These are phyloP conservation scores for Trinorchestia longiramus DNA, from an alignment of 1,140 invertebrate species.

Conservation along the genomic window DNA sequence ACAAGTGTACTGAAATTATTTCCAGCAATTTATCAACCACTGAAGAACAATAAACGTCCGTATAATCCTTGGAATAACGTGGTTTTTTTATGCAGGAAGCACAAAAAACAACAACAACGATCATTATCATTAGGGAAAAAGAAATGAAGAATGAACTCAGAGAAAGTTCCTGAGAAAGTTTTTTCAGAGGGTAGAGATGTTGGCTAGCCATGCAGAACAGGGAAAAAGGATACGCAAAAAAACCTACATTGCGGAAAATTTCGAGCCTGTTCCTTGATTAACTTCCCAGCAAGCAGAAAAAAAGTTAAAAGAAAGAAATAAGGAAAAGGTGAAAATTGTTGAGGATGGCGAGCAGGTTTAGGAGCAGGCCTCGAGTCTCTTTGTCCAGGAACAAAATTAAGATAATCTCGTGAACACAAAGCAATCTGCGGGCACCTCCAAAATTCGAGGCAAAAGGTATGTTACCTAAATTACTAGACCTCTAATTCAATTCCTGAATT, in stretches of 20 bases:
- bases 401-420: not conserved
- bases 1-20: too few species aligned
- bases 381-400: not conserved
- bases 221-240: not conserved
- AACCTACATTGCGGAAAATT: not conserved
- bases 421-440: not conserved
- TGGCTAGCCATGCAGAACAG: not conserved
- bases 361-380: not conserved
- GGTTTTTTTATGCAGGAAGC: not conserved
- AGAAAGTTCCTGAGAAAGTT: not conserved
- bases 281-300: not conserved
- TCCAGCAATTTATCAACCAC: too few species aligned
- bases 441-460: not conserved
- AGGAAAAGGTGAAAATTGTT: not conserved
- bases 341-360: not conserved
- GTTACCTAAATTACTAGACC: not conserved
- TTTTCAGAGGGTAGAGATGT: not conserved
- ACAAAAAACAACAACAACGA: not conserved
- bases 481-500: not conserved
- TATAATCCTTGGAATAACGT: too few species aligned
- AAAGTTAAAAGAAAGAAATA: not conserved
- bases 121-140: not conserved
- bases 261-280: slow-evolving; percentile 6
- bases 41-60: too few species aligned
- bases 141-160: not conserved